Base-by-base conservation (phyloP, 2,888 invertebrate genomes). In the Pseudoips prasinana region DNA sequence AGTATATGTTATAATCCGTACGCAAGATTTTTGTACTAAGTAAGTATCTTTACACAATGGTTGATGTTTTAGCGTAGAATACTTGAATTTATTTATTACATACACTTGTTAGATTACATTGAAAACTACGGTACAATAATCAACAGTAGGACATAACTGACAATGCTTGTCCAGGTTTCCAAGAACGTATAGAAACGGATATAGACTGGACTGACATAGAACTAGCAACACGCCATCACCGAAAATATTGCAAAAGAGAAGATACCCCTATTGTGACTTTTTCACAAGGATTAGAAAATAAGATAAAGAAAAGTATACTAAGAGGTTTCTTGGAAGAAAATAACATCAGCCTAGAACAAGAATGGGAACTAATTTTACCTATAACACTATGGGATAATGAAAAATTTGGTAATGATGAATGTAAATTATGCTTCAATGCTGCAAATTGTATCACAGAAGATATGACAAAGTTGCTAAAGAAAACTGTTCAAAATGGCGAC, bases 111-210 rank as follows among this genome's bases (percentile, higher is more conserved):
- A n/a, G n/a, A n/a, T n/a, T n/a, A n/a, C n/a, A n/a, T n/a, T n/a
- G n/a, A n/a, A n/a, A n/a, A n/a, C n/a, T n/a, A n/a, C n/a, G n/a
- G n/a, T n/a, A n/a, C n/a, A n/a, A n/a, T n/a, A n/a, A n/a, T n/a
- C n/a, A n/a, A n/a, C n/a, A n/a, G n/a, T n/a, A n/a, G n/a, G n/a
- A n/a, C n/a, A n/a, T n/a, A n/a, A n/a, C n/a, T n/a, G n/a, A n/a
- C n/a, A n/a, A n/a, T n/a, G n/a, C n/a, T n/a, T n/a, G n/a, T n/a
- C 2, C 33, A 87, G 88, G 87, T 19, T 86, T 63, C 47, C 68
- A 80, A 53, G 66, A 78, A 8, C 76, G 88, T 8, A 57, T 87
- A 46, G 73, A 80, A 56, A 73, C 64, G 0, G 80, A 67, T 1
- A 61, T 88, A 31, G 65, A 76, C 22, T 87, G 83, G 84, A 82